Evolutionary conservation across 2,888 invertebrate species (phyloP), one percentile per base, ranked within the genome.

Genomic region (Papilio elwesi): DNA sequence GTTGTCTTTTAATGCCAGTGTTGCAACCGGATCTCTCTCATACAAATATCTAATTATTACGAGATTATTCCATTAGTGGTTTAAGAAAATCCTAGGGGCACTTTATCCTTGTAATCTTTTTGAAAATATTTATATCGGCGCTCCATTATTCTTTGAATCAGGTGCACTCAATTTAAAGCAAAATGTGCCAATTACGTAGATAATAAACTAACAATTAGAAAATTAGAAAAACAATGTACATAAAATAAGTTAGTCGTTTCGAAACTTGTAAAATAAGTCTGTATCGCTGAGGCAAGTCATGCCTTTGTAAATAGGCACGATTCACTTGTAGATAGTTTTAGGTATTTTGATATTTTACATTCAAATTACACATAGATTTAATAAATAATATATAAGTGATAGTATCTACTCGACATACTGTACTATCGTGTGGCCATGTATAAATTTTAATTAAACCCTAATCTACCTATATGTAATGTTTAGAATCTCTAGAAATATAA

Each of bases 51-150:
- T 81, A 78, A 78, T 76, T 78, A 80, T 86, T 87, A 86, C 89
- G 92, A 91, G 91, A 92, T 91, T 91, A 93, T 93, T 93, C 93
- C 93, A 93, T 91, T 93, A 93, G 92, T 87, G 87, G 90, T 87
- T 86, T 92, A 93, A 91, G 92, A 79, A 66, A 55, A 78, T 80
- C 78, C 78, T 79, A 77, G 75, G 70, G 74, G 72, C 75, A 70
- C 71, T 69, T 71, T 70, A 51, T 71, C 36, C 62, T 63, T 71
- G 62, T 64, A 57, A 65, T 74, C 57, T 72, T 73, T 36, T 66
- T 68, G 57, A 49, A 73, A 73, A 73, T 74, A 74, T 68, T 59
- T 65, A 57, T 65, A 48, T 59, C 48, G n/a, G 47, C 67, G 47
- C 68, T 73, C 49, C 64, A 68, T 49, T 67, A 15, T 59, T 38